Percentiles rank a stretch among this genome's conserved stretches.
Conservation (phyloP, 2,113 vertebrate genomes). For the Lichenostomus cassidix region DNA sequence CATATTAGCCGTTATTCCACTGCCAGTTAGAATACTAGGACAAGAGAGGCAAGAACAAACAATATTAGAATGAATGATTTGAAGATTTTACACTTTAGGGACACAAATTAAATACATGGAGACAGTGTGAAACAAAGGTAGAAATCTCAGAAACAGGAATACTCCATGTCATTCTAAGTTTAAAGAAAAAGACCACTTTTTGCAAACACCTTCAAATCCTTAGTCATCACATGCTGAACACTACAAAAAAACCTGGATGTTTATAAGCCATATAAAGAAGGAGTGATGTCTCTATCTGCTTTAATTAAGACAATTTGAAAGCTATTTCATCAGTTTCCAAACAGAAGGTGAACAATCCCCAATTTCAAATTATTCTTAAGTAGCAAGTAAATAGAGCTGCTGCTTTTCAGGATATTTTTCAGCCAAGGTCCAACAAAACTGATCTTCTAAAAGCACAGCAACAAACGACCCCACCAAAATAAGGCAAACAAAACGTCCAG, state of each 20-base stretch:
- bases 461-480: background rate
- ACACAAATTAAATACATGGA: background rate
- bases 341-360: background rate
- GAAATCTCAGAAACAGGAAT: background rate
- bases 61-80: background rate
- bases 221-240: background rate
- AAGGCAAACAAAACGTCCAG: background rate
- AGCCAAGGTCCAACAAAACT: background rate
- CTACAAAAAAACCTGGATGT: background rate
- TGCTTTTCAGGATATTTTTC: background rate
- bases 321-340: background rate
- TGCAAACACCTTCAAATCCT: background rate
- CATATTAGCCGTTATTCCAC: background rate
- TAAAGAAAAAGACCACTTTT: background rate
- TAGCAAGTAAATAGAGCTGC: background rate
- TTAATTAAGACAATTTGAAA: background rate
- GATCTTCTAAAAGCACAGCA: background rate
- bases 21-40: background rate
- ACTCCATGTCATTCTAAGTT: background rate
- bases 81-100: background rate
- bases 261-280: background rate
- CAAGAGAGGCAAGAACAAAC: background rate
- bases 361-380: background rate
- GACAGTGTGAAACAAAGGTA: background rate
- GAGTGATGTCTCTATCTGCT: background rate